Base-by-base conservation (phyloP, 1,140 invertebrate genomes). In the Sitobion miscanthi region DNA sequence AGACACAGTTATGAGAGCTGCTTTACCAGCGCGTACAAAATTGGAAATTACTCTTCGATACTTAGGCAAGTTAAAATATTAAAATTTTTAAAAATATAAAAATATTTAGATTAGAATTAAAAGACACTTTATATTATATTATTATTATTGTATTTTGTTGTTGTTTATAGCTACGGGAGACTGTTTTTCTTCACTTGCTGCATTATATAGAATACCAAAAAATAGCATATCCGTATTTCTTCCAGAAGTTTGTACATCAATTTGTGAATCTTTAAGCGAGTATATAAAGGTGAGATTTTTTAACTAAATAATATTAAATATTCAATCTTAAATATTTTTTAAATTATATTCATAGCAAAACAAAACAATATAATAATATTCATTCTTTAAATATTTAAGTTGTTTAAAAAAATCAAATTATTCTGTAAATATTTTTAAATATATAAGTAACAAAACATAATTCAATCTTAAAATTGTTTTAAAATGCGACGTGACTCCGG, bases 41-140 rank as follows among this genome's bases (percentile, higher is more conserved):
- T 85, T 85, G 82, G 35, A 85, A 45, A 85, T 85, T 45, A 85
- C 38, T 85, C 82, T 85, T 85, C 82, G 82, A 85, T 85, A 45
- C 4, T 45, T 85, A 85, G 82, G 35, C 17, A 82, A 82, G 35
- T 38, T n/a, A 69, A 69, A 69, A 38, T 82, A 35, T 82, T 77
- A n/a, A 77, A n/a, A 38, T 82, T 52, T 52, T 52, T 52, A 52
- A 52, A 52, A 52, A 52, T 52, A 52, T 14, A 52, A 52, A 82
- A 82, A 38, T 38, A 82, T 38, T 11, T 38, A 20, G 1, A 38
- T 82, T 82, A 38, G 25, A 38, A 82, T 82, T 38, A 77, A 62
- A 62, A 21, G 8, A n/a, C 30, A 77, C 30, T 77, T 77, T 77
- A n/a, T n/a, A 35, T 35, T 35, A n/a, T 11, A n/a, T 77, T 52